Evolutionary conservation across 2,888 invertebrate species (phyloP), one percentile per base, ranked within the genome.

Genomic region (Lacanobia oleracea): DNA sequence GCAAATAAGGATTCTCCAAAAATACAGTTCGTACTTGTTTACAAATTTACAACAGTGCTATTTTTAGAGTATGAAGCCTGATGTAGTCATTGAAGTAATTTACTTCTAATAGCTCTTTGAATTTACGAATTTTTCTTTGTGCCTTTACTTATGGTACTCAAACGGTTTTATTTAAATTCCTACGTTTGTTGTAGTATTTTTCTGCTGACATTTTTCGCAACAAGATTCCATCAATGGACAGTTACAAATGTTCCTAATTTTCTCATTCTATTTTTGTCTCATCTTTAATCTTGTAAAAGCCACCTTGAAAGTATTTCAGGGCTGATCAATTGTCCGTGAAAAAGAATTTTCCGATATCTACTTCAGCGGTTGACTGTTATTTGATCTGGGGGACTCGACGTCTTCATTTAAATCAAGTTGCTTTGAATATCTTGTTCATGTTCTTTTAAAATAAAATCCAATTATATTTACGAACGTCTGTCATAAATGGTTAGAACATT

Each of bases 401-500:
- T 65, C 45, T 53, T 33, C 53, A 60, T 77, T 77, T 62, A 66
- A 77, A 77, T 67, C 45, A 60, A 67, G 37, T 65, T 53, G 59
- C 33, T 60, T 59, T 16, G 50, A 64, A 67, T 54, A 21, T 23
- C 21, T 67, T 45, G 16, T 78, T 50, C 18, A 50, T 50, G 43
- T 21, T 67, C 18, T 23, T 51, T 51, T 56, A 56, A 68, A 53
- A 67, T 84, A 37, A 68, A 84, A 77, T 65, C 73, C 53, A 79
- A 77, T 85, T 86, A 74, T 77, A 73, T 80, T 82, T 81, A 68
- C 51, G 69, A 73, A 72, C 37, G 75, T 74, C 72, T 71, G 74
- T 54, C 80, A 72, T 81, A 86, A 86, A 85, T 79, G 72, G 77
- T 75, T 82, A 85, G 84, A 87, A 84, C 86, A 86, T 91, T 91